Base-by-base conservation (phyloP, 64 coral and sea anemone species). In the Pocillopora damicornis region DNA sequence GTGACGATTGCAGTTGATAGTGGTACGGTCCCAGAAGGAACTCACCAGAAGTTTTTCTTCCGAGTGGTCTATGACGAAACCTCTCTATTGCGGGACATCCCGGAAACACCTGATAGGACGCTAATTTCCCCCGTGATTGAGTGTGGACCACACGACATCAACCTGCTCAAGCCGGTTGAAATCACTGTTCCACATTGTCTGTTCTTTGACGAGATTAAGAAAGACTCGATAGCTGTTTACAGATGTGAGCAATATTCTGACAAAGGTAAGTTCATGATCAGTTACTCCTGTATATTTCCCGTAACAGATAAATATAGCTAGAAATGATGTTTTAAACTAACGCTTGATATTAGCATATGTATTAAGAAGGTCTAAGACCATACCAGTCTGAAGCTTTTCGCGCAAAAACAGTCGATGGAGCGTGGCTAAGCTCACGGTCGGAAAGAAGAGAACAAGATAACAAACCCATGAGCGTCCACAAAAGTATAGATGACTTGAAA, bases 121-220 rank as follows among this genome's bases (percentile, higher is more conserved):
- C 81, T 85, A 7, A 85, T 85, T 58, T 72, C 64, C 38, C 81
- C 81, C 30, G 65, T 85, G 81, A 58, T 85, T 57, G 2, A 73
- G 2, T 85, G 81, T 45, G 81, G 81, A 2, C 81, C 81, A 1
- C 22, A 73, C 2, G 18, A 85, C 81, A 85, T 85, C 15, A 73
- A 72, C 37, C 42, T 68, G 9, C n/a, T 56, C 4, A 85, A 85
- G 20, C 37, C 81, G 51, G 65, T 85, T 8, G 81, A 85, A 45
- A 85, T 85, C 26, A 45, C 72, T 58, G 30, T 85, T 26, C 81
- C 81, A 58, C 81, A 85, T n/a, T 85, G 81, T 65, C 20, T 85
- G 8, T 85, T 58, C 11, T 22, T 85, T 11, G 81, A 85, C 65
- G 81, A 85, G n/a, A n/a, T 58, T 2, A 85, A 58, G 22, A 85